Percentiles rank a stretch among this genome's conserved stretches.
Conservation (phyloP, 2,113 vertebrate genomes). For the Herpailurus yagouaroundi region DNA sequence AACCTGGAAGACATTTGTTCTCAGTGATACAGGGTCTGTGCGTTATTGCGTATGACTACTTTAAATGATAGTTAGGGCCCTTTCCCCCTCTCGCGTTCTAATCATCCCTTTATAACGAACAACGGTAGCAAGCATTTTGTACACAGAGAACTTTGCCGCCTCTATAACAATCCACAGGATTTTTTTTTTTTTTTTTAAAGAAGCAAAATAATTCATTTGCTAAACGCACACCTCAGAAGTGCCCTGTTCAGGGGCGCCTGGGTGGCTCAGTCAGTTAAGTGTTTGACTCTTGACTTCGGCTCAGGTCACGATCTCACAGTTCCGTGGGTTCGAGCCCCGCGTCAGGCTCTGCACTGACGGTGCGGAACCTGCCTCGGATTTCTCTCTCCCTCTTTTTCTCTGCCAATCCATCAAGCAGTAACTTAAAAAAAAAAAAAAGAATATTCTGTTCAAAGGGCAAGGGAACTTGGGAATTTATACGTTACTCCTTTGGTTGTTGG, state of each 20-base stretch:
- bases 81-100: background rate
- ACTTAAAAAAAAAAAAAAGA: too few species aligned
- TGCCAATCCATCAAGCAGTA: too few species aligned
- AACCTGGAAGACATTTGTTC: background rate
- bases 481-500: background rate
- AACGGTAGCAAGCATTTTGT: background rate
- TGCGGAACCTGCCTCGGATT: too few species aligned
- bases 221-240: too few species aligned
- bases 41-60: background rate
- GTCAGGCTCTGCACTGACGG: too few species aligned
- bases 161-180: background rate
- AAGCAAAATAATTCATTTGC: background rate
- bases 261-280: too few species aligned
- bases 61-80: slow-evolving; percentile 7
- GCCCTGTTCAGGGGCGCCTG: background rate
- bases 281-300: too few species aligned
- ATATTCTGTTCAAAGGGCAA: background rate
- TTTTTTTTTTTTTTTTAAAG: slow-evolving; percentile 12
- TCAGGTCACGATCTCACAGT: too few species aligned
- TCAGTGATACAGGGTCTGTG: background rate
- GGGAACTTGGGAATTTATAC: background rate
- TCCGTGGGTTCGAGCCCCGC: too few species aligned
- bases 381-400: too few species aligned
- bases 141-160: background rate
- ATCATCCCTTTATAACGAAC: background rate